Evolutionary conservation across 2,797 vertebrate species (phyloP).

Genomic region (Hemitrygon akajei): DNA sequence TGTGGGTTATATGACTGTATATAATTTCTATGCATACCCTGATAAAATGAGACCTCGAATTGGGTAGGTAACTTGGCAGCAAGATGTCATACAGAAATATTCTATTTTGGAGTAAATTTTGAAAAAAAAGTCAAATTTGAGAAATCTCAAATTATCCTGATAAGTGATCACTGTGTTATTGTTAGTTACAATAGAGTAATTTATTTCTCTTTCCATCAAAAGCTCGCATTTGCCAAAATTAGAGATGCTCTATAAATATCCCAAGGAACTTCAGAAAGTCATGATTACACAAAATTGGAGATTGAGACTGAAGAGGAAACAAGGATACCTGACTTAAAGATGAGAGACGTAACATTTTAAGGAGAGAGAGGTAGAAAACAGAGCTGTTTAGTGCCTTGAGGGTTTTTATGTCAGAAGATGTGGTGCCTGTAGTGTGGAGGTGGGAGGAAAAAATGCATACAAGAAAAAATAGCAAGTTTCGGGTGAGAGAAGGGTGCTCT

Average conservation of each 20-base stretch:
- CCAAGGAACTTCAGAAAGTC: not conserved
- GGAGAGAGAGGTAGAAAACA: not conserved
- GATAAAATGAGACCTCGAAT: slow-evolving; percentile 21
- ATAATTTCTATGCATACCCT: slow-evolving; percentile 35
- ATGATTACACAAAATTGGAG: not conserved
- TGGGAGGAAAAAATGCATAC: not conserved
- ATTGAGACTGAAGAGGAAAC: not conserved
- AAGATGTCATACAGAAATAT: not conserved
- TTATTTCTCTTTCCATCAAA: not conserved
- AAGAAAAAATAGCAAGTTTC: not conserved
- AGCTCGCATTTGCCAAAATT: not conserved
- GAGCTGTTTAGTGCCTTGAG: not conserved
- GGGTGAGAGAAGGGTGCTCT: not conserved
- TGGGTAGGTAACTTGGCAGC: slow-evolving; percentile 15
- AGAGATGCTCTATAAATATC: too few species aligned
- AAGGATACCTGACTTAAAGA: not conserved
- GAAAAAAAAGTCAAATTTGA: not conserved
- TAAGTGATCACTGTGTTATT: not conserved
- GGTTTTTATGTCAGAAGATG: not conserved
- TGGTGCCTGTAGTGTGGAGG: not conserved
- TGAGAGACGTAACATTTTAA: not conserved
- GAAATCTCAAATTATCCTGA: not conserved
- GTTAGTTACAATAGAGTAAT: not conserved
- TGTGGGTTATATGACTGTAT: slow-evolving; percentile 29
- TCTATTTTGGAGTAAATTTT: not conserved